phyloP scores from a whole-genome alignment of 2,888 invertebrate genomes.

The Poecilobothrus nobilitatus region DNA sequence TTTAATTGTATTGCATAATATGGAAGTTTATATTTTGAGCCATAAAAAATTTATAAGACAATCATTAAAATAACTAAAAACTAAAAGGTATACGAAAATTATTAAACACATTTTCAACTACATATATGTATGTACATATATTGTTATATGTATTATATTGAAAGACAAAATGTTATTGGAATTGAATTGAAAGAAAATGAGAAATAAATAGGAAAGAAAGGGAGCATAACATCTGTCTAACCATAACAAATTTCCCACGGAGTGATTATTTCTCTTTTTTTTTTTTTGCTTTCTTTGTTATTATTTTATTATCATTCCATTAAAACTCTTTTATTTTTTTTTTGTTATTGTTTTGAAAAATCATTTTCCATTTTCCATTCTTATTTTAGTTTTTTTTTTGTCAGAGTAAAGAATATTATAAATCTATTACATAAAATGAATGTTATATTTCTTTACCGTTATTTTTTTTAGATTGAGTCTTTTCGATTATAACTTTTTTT shows the following conservation, averaged over 20 bases:
- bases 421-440: too few species aligned
- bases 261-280: slow-evolving; percentile 34
- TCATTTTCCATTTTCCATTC: slow-evolving; percentile 1
- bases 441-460: too few species aligned
- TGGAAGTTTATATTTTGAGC: too few species aligned
- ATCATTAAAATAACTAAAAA: background rate
- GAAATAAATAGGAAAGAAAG: background rate
- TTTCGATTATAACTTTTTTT: too few species aligned
- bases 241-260: slow-evolving; percentile 39
- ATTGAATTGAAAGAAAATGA: background rate
- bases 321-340: too few species aligned
- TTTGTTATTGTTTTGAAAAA: background rate
- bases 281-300: slow-evolving; percentile 2
- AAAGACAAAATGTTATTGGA: background rate
- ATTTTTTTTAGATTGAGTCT: too few species aligned
- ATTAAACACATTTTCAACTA: background rate
- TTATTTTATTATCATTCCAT: background rate
- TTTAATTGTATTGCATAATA: too few species aligned
- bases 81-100: background rate
- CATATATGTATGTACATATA: too few species aligned
- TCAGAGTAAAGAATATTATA: too few species aligned
- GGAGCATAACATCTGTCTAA: slow-evolving; percentile 13
- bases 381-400: too few species aligned
- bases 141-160: background rate
- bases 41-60: too few species aligned